A percentile compares a stretch with the other conserved stretches of the same genome.
Evolutionary conservation across 2,888 invertebrate species (phyloP).

Genomic region (Luffia ferchaultella): DNA sequence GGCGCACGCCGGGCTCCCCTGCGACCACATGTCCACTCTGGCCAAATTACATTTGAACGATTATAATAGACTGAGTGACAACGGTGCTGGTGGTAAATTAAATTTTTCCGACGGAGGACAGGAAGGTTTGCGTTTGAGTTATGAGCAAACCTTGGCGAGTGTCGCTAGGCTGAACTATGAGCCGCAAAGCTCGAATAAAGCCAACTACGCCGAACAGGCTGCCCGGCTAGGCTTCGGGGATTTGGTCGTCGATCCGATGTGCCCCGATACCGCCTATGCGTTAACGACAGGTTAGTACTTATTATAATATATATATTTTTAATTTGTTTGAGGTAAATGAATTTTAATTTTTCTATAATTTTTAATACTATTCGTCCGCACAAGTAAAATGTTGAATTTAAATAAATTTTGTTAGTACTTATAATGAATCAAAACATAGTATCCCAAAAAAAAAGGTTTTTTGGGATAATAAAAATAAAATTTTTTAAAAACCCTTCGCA

Average conservation of each 20-base stretch:
- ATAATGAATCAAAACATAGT: too few relatives aligned
- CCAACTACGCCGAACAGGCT: constrained; percentile 40
- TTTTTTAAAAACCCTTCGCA: too few relatives aligned
- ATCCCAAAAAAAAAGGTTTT: too few relatives aligned
- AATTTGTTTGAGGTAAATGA: too few relatives aligned
- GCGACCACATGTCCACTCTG: constrained; percentile 52
- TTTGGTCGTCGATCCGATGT: constrained; percentile 40
- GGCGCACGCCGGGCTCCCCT: constrained; percentile 72
- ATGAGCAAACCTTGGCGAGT: constrained; percentile 44
- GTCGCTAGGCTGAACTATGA: constrained; percentile 46
- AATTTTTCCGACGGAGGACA: background rate
- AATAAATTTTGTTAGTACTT: too few relatives aligned
- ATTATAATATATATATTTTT: constrained; percentile 4
- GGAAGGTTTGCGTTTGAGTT: constrained; percentile 23
- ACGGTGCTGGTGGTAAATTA: constrained; percentile 14
- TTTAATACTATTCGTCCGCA: too few relatives aligned
- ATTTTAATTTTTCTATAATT: too few relatives aligned
- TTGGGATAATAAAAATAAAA: too few relatives aligned
- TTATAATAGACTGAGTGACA: constrained; percentile 41
- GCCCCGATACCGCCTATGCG: constrained; percentile 40
- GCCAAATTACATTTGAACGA: constrained; percentile 32
- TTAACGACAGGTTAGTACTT: constrained; percentile 39
- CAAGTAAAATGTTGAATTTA: too few relatives aligned
- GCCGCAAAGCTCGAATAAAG: constrained; percentile 33
- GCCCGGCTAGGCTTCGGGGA: constrained; percentile 38